A percentile compares a stretch with the other conserved stretches of the same genome.
phyloP scores from a whole-genome alignment of 2,797 vertebrate species.

The Chlorospingus semifuscus region DNA sequence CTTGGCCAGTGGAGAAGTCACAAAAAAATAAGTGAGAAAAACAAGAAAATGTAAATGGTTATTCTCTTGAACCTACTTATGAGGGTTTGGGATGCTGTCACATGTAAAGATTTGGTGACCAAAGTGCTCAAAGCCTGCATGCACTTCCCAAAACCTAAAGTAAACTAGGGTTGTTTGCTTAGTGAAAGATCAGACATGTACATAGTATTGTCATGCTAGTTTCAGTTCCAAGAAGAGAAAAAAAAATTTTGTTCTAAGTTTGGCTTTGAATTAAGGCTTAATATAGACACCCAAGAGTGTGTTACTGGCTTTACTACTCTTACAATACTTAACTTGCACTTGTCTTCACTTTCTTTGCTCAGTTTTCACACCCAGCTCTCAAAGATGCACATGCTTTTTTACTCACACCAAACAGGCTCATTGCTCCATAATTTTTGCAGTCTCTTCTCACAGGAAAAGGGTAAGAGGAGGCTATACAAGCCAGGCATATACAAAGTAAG shows the following conservation, averaged over 20 bases:
- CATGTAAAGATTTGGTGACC: neutral
- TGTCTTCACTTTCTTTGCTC: neutral
- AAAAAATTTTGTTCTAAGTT: neutral
- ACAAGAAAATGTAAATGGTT: neutral
- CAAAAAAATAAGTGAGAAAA: neutral
- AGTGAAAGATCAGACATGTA: neutral
- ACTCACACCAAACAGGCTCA: neutral
- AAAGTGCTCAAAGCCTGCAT: neutral
- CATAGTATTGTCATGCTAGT: neutral
- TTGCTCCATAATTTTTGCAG: neutral
- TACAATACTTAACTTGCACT: neutral
- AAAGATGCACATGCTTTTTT: fast-evolving
- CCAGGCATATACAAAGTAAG: neutral
- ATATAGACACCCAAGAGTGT: neutral
- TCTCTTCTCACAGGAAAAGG: neutral
- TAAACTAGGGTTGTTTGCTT: fast-evolving
- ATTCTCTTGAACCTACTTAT: neutral
- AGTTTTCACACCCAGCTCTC: neutral
- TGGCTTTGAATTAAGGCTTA: neutral
- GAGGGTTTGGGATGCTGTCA: neutral
- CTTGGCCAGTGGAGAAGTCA: neutral
- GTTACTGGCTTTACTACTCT: neutral
- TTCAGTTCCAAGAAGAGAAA: neutral
- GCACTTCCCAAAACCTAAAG: neutral
- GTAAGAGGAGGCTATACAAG: neutral